Conservation (phyloP, 1,140 invertebrate genomes). For the Aculops lycopersici region DNA sequence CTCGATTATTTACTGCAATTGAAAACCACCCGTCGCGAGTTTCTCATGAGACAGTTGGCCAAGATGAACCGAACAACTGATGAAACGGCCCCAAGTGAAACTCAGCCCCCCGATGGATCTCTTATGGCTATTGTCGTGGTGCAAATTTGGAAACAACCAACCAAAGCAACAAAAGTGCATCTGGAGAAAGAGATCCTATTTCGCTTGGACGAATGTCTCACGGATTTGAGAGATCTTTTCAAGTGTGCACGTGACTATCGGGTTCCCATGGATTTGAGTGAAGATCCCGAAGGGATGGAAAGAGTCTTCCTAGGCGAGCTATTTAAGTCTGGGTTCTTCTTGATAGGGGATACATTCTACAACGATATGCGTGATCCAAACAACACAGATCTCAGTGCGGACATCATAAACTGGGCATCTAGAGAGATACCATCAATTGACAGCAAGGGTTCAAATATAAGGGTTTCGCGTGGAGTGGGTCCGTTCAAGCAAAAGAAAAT, state of each 20-base stretch:
- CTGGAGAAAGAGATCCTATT: conserved; percentile 23
- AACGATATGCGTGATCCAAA: conserved; percentile 27
- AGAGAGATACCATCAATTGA: too few species aligned
- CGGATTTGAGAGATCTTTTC: conserved; percentile 29
- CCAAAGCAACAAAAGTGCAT: not conserved
- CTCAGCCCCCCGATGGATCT: not conserved
- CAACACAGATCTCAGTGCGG: conserved; percentile 27
- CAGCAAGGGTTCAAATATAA: conserved; percentile 17
- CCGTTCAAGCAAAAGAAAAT: conserved; percentile 24
- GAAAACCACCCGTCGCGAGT: not conserved
- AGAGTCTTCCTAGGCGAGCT: conserved; percentile 21
- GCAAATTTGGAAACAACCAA: conserved; percentile 7
- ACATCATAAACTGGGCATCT: conserved; percentile 33
- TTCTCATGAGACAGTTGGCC: not conserved
- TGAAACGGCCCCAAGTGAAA: not conserved
- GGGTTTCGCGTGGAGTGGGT: conserved; percentile 17
- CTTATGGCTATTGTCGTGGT: conserved; percentile 6
- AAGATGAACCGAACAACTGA: not conserved
- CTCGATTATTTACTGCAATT: not conserved
- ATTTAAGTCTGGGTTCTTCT: conserved; percentile 37
- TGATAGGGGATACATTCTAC: conserved; percentile 41
- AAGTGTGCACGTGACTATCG: conserved; percentile 28
- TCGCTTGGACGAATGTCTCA: conserved; percentile 26
- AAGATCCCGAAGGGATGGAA: conserved; percentile 18
- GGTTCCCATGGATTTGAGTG: conserved; percentile 25